Conservation (phyloP, 1,140 invertebrate species). For the Wasmannia auropunctata region DNA sequence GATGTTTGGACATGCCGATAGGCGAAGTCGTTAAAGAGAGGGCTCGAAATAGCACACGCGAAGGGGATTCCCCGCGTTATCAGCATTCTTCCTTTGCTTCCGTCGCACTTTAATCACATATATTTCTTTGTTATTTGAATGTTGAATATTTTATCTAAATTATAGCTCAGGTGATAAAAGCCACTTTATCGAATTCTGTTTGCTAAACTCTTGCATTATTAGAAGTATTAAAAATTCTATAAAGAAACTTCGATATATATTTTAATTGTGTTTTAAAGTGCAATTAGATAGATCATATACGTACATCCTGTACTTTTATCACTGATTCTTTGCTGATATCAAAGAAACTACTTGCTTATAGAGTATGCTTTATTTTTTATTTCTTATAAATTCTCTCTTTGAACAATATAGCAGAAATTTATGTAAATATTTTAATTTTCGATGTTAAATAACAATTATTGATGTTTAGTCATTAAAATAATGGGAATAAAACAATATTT, state of each 20-base stretch:
- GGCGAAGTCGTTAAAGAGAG: conserved; percentile 46
- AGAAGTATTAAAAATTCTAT: background rate
- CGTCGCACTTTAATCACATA: background rate
- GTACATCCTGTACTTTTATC: background rate
- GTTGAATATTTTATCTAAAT: conserved; percentile 19
- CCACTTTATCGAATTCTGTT: background rate
- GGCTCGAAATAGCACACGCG: background rate
- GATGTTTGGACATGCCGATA: conserved; percentile 52
- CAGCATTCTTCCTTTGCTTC: background rate
- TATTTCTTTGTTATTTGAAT: background rate
- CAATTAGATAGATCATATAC: background rate
- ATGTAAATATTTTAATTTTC: background rate
- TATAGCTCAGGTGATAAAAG: background rate
- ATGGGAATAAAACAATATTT: background rate
- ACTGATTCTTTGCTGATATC: background rate
- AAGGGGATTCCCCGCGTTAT: conserved; percentile 9
- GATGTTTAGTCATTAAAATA: background rate
- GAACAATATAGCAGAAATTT: background rate
- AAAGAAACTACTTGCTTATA: background rate
- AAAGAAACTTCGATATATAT: background rate
- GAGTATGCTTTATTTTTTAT: background rate
- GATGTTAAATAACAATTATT: background rate
- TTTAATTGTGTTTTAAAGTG: background rate
- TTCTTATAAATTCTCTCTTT: background rate
- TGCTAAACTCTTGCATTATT: background rate